These are phyloP conservation scores for Linyphia triangularis DNA, from an alignment of 2,888 invertebrate species.

Conservation along the genomic window DNA sequence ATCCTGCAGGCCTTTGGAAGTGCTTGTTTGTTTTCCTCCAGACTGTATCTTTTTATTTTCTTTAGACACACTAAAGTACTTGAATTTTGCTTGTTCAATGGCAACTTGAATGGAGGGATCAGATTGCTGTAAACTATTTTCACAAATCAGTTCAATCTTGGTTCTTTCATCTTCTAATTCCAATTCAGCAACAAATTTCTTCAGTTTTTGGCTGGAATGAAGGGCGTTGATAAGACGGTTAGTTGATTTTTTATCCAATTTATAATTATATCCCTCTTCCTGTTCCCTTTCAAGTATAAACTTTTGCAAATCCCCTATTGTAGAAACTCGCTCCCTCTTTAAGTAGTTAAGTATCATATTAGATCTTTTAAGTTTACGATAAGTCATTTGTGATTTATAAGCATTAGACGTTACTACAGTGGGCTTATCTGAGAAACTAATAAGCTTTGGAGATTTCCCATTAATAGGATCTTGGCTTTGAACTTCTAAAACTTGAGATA, in stretches of 20 bases:
- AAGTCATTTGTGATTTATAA: slow-evolving; percentile 75
- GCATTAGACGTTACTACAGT: neutral
- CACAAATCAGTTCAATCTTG: slow-evolving; percentile 81
- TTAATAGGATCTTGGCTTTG: slow-evolving; percentile 1
- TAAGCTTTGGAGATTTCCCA: slow-evolving; percentile 32
- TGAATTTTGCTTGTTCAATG: slow-evolving; percentile 84
- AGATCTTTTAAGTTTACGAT: slow-evolving; percentile 81
- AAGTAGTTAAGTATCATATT: slow-evolving; percentile 84
- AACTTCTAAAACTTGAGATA: slow-evolving; percentile 19
- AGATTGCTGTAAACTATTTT: slow-evolving; percentile 79
- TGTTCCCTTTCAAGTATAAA: slow-evolving; percentile 82
- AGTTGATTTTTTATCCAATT: slow-evolving; percentile 85
- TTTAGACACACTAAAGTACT: slow-evolving; percentile 80
- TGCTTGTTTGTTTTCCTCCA: neutral
- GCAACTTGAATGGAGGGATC: slow-evolving; percentile 82
- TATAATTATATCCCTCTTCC: slow-evolving; percentile 82
- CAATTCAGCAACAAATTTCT: slow-evolving; percentile 43
- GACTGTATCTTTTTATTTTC: slow-evolving; percentile 11
- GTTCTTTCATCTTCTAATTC: slow-evolving; percentile 26
- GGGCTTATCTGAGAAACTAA: slow-evolving; percentile 33
- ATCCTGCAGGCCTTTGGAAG: neutral
- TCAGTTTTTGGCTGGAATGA: slow-evolving; percentile 78
- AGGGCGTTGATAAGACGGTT: slow-evolving; percentile 83
- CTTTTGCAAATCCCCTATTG: slow-evolving; percentile 78
- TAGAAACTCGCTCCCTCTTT: slow-evolving; percentile 83